Evolutionary conservation across 2,888 invertebrate species (phyloP).

Genomic region (Hypercompe scribonia): DNA sequence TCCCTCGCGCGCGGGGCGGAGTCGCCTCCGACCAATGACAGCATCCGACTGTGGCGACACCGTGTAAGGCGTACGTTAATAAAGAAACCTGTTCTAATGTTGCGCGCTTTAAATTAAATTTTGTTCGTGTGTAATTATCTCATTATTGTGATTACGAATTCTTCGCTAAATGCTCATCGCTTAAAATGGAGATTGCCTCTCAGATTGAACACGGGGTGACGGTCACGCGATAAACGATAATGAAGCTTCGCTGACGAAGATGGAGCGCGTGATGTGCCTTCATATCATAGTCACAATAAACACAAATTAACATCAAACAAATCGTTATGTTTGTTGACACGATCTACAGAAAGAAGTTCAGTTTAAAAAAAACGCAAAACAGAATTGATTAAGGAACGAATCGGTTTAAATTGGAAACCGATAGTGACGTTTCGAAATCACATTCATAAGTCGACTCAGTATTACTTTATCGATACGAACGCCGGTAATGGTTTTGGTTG

Average conservation of each 20-base stretch:
- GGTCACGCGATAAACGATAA: constrained; percentile 70
- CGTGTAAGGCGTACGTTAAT: constrained; percentile 86
- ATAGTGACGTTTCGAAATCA: constrained; percentile 86
- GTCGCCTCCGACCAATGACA: constrained; percentile 84
- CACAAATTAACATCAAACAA: constrained; percentile 74
- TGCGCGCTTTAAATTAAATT: constrained; percentile 87
- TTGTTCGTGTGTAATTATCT: constrained; percentile 87
- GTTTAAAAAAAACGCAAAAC: constrained; percentile 80
- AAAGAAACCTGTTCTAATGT: constrained; percentile 87
- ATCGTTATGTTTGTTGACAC: constrained; percentile 75
- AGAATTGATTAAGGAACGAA: constrained; percentile 87
- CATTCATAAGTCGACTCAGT: constrained; percentile 85
- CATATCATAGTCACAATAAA: constrained; percentile 56
- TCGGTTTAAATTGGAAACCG: constrained; percentile 86
- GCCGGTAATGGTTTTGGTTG: constrained; percentile 84
- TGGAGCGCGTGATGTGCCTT: constrained; percentile 56
- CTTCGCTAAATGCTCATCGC: constrained; percentile 83
- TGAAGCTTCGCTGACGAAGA: constrained; percentile 62
- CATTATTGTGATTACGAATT: constrained; percentile 86
- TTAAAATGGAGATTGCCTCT: constrained; percentile 80
- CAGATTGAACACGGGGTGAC: constrained; percentile 68
- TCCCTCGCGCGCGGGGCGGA: constrained; percentile 86
- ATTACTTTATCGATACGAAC: constrained; percentile 86
- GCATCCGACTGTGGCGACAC: constrained; percentile 83
- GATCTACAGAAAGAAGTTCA: constrained; percentile 74